Evolutionary conservation across 2,797 vertebrate genomes (phyloP), one percentile per base, ranked within the genome.

Genomic region (Gymnothorax reevesii): DNA sequence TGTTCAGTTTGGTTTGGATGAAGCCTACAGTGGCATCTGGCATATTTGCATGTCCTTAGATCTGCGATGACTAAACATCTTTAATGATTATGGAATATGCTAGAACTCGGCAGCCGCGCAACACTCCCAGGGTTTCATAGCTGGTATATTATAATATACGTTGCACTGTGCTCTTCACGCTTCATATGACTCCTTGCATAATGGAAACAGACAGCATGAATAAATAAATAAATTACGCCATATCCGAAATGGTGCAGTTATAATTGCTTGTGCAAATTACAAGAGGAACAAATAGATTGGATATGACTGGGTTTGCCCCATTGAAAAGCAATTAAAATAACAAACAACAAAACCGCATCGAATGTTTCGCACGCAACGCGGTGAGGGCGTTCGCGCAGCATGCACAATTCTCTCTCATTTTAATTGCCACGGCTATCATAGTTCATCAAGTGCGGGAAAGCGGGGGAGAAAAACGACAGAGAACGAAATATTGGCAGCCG

Each of bases 321-420:
- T 27, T 10, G 49, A 54, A 79, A 79, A 52, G 75, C 75, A 52
- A 79, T 79, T 54, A 75, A 79, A 49, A 79, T 52, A 52, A 79
- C 49, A 79, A 79, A 79, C 75, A 54, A 54, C 17, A 10, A 49
- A 33, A 54, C 75, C 17, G 17, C 7, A 7, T 22, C 49, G 12
- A 20, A 49, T 49, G 49, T 54, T 79, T 54, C 33, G 42, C 75
- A 1, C 6, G 6, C 15, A 22, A 13, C 7, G 75, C 17, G 49
- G 4, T 0, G 49, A 54, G 33, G 42, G 22, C 17, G 49, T 79
- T 54, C 17, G 33, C 8, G 8, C 12, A 52, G 73, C 22, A 42
- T 8, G 15, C 4, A 42, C 6, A 54, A 52, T 22, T 2, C 10
- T 77, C 75, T 54, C n/a, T 79, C 6, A 54, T 49, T 79, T 79